phyloP scores from a whole-genome alignment of 2,888 invertebrate species.

The Chymomyza amoena region DNA sequence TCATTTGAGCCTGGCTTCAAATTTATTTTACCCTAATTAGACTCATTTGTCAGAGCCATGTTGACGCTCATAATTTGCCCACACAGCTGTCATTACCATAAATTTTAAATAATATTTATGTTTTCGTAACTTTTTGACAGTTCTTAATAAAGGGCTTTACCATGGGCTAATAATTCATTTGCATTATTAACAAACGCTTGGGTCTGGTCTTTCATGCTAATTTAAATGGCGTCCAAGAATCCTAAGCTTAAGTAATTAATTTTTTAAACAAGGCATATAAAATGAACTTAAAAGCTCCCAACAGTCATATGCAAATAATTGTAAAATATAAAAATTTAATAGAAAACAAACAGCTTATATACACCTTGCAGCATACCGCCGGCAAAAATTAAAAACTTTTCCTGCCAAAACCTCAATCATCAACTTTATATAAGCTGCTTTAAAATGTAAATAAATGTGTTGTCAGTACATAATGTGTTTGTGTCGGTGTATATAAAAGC shows the following conservation, averaged over 20 bases:
- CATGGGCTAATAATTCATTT: conserved; percentile 24
- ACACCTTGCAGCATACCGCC: conserved; percentile 13
- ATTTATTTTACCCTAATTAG: conserved; percentile 31
- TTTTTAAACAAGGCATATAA: conserved; percentile 26
- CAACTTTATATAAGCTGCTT: conserved; percentile 39
- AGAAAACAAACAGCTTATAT: conserved; percentile 34
- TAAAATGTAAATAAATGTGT: not conserved
- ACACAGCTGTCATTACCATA: conserved; percentile 31
- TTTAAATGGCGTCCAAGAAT: not conserved
- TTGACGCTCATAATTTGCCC: not conserved
- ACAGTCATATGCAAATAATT: not conserved
- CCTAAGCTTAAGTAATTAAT: conserved; percentile 41
- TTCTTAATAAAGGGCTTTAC: not conserved
- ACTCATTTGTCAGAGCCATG: conserved; percentile 21
- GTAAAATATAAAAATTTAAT: conserved; percentile 25
- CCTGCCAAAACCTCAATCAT: conserved; percentile 43
- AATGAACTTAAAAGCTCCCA: not conserved
- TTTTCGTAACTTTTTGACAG: conserved; percentile 6
- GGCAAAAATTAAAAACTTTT: not conserved
- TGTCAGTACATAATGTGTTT: not conserved
- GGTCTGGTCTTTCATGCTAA: not conserved
- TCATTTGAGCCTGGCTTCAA: conserved; percentile 14
- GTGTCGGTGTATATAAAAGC: not conserved
- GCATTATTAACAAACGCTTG: conserved; percentile 21
- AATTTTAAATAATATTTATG: conserved; percentile 23